Percentiles rank a stretch among this genome's conserved stretches.
phyloP scores from a whole-genome alignment of 2,888 invertebrate genomes.

The Campoletis raptor region DNA sequence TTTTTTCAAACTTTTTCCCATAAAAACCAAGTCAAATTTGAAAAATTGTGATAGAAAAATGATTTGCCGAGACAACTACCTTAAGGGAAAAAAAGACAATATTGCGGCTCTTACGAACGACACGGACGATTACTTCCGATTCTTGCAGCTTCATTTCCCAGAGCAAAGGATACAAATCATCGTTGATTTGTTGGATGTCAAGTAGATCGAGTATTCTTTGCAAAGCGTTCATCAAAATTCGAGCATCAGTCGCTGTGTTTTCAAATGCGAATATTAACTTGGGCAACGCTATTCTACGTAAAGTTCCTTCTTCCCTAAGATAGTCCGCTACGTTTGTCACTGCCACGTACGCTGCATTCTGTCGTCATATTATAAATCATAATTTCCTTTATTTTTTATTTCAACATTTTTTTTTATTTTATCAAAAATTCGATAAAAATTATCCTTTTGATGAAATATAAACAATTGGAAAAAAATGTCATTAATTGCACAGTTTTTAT shows the following conservation, averaged over 20 bases:
- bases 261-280: conserved; percentile 93
- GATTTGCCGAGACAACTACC: too few species aligned
- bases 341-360: conserved; percentile 96
- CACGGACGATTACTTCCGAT: conserved; percentile 94
- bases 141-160: conserved; percentile 94
- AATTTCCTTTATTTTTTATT: too few species aligned
- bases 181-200: conserved; percentile 94
- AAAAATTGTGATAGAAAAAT: too few species aligned
- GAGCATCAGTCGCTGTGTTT: conserved; percentile 92
- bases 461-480: neutral
- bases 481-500: neutral
- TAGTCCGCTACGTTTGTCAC: conserved; percentile 94
- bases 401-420: neutral
- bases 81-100: neutral
- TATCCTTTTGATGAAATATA: neutral
- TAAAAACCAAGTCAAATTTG: too few species aligned
- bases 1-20: too few species aligned
- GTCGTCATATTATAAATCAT: conserved; percentile 71
- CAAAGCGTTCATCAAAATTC: conserved; percentile 92
- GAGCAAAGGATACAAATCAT: conserved; percentile 95
- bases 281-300: conserved; percentile 92
- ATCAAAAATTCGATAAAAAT: neutral
- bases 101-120: conserved; percentile 93
- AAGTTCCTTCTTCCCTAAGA: conserved; percentile 91
- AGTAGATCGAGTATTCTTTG: conserved; percentile 93